Conservation (phyloP, 2,888 invertebrate genomes). For the Cremastinae sp. region DNA sequence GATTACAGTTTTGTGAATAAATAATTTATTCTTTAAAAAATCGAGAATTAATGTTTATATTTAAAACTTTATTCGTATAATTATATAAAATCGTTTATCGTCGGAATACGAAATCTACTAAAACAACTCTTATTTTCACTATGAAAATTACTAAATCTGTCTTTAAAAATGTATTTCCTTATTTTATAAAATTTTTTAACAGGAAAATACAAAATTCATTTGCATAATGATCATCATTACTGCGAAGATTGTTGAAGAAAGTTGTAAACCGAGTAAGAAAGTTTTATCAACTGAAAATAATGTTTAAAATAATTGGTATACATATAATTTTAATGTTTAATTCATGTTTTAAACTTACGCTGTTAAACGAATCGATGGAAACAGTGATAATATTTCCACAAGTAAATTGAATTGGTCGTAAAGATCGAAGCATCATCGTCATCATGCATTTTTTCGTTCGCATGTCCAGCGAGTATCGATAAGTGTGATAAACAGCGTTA, state of each 20-base stretch:
- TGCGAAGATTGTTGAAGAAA: constrained; percentile 60
- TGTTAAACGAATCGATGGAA: constrained; percentile 62
- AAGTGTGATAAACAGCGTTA: constrained; percentile 64
- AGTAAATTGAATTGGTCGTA: constrained; percentile 62
- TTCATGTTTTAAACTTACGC: constrained; percentile 52
- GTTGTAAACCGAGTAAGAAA: constrained; percentile 64
- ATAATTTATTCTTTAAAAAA: too few relatives aligned
- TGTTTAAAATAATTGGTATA: neutral
- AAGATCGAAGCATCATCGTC: constrained; percentile 61
- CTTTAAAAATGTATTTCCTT: too few relatives aligned
- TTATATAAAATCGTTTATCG: too few relatives aligned
- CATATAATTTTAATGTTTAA: neutral
- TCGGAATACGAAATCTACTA: too few relatives aligned
- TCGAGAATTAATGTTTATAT: too few relatives aligned
- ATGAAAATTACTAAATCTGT: too few relatives aligned
- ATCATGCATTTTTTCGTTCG: constrained; percentile 58
- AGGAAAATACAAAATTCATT: too few relatives aligned
- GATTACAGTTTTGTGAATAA: too few relatives aligned
- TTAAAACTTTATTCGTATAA: too few relatives aligned
- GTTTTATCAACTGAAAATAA: constrained; percentile 60
- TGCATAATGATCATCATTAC: too few relatives aligned
- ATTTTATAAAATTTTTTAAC: too few relatives aligned
- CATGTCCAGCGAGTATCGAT: constrained; percentile 60
- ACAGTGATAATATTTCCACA: constrained; percentile 62
- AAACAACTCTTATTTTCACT: too few relatives aligned